These are phyloP conservation scores for Chaunax sp. DNA, from an alignment of 2,797 vertebrate species.

Conservation along the genomic window DNA sequence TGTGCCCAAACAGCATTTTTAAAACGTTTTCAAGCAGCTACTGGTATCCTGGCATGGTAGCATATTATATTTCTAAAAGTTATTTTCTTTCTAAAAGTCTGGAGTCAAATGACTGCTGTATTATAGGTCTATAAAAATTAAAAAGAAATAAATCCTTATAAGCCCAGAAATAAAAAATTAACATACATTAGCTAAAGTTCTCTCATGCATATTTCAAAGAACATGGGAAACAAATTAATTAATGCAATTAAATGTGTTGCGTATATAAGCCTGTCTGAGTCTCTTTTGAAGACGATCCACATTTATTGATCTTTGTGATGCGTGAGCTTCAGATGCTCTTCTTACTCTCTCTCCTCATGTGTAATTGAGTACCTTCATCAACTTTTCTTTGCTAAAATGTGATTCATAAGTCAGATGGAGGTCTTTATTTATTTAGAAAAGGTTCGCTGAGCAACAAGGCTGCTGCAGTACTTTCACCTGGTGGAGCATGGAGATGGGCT, in stretches of 20 bases:
- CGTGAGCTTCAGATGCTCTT: conserved; percentile 23
- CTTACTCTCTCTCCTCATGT: background rate
- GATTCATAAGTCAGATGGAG: background rate
- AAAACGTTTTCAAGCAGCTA: background rate
- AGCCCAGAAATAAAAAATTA: background rate
- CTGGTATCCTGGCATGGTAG: background rate
- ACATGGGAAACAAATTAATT: background rate
- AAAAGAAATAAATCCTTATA: background rate
- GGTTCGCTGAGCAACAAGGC: background rate
- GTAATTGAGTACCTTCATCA: conserved; percentile 5
- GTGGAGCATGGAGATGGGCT: conserved; percentile 5
- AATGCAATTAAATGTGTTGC: background rate
- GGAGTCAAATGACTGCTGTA: background rate
- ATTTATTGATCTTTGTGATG: conserved; percentile 38
- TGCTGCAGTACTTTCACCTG: background rate
- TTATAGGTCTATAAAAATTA: background rate
- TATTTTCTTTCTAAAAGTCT: background rate
- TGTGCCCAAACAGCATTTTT: background rate
- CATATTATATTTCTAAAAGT: background rate
- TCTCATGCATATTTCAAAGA: background rate
- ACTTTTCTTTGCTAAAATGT: conserved; percentile 4
- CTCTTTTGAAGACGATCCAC: conserved; percentile 19
- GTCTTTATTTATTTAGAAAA: background rate
- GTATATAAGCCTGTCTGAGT: background rate
- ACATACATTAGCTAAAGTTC: too few relatives aligned